Base-by-base conservation (phyloP, 2,888 invertebrate species). In the Tridacna gigas region DNA sequence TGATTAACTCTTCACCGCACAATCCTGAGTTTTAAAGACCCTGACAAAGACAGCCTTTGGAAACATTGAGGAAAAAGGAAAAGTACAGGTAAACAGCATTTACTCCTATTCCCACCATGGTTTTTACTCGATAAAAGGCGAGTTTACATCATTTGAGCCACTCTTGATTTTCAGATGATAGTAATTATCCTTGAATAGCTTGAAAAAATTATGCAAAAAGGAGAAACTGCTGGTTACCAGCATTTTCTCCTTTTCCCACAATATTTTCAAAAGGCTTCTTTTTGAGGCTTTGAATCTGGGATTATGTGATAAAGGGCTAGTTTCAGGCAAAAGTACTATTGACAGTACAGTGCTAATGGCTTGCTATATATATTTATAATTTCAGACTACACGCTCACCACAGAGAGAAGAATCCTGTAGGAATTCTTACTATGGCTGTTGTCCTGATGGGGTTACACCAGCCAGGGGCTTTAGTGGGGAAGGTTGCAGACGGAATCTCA, bases 391-490 rank as follows among this genome's bases (percentile, higher is more conserved):
- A 20, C 56, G 20, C 15, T 20, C 56, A 3, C 56, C 56, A 9
- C 26, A 56, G 26, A 74, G 51, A 13, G 25, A 45, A 22, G 37
- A 9, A 25, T 28, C 60, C 11, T 84, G 84, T 66, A 18, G 60
- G 20, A 56, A 74, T 37, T 63, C 71, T 22, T 74, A 80, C 77
- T 88, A 85, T 75, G 98, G 98, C n/a, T 99, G 99, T 95, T 99
- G 99, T 91, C 97, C 97, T 0, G 98, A 99, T 93, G 97, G 98
- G 93, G 96, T 97, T 90, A 96, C 96, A 66, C 96, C 97, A 0
- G 98, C 98, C 22, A 89, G 88, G 71, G 95, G 91, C 37, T 86
- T 97, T 22, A 97, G 97, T 93, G 98, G 97, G 83, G 95, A 96
- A 91, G 98, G 97, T 2, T 99, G 99, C 93, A 97, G 97, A 65